Conservation (phyloP, 1,140 invertebrate species). For the Sitodiplosis mosellana region DNA sequence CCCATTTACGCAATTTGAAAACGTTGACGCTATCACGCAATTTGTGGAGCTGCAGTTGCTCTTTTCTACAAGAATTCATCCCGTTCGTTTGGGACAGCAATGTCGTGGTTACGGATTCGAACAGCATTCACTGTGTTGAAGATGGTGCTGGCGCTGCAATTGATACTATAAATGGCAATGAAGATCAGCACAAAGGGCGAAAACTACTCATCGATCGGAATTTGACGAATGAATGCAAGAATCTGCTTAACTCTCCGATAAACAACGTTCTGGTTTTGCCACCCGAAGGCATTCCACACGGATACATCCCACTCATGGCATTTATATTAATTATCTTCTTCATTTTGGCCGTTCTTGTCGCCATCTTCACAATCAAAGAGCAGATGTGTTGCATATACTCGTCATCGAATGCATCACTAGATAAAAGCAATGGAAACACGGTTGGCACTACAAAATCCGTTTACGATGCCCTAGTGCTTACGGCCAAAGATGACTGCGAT, state of each 20-base stretch:
- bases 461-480: constrained; percentile 84
- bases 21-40: constrained; percentile 63
- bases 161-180: constrained; percentile 43
- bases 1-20: constrained; percentile 32
- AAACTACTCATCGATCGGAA: constrained; percentile 43
- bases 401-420: constrained; percentile 38
- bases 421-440: constrained; percentile 25
- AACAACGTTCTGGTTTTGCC: neutral
- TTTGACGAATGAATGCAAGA: constrained; percentile 47
- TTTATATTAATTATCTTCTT: constrained; percentile 53
- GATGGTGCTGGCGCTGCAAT: constrained; percentile 53
- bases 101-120: constrained; percentile 57
- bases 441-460: constrained; percentile 62
- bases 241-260: constrained; percentile 25
- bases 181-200: constrained; percentile 23
- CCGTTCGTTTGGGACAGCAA: constrained; percentile 65
- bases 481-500: constrained; percentile 81
- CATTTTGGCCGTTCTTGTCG: constrained; percentile 50
- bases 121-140: constrained; percentile 61
- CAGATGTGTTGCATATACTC: constrained; percentile 63
- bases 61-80: constrained; percentile 68
- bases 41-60: constrained; percentile 76
- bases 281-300: constrained; percentile 35
- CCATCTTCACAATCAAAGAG: constrained; percentile 67
- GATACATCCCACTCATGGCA: constrained; percentile 66